Percentiles rank a stretch among this genome's conserved stretches.
phyloP scores from a whole-genome alignment of 2,888 invertebrate species.

The Drosophila monieri region DNA sequence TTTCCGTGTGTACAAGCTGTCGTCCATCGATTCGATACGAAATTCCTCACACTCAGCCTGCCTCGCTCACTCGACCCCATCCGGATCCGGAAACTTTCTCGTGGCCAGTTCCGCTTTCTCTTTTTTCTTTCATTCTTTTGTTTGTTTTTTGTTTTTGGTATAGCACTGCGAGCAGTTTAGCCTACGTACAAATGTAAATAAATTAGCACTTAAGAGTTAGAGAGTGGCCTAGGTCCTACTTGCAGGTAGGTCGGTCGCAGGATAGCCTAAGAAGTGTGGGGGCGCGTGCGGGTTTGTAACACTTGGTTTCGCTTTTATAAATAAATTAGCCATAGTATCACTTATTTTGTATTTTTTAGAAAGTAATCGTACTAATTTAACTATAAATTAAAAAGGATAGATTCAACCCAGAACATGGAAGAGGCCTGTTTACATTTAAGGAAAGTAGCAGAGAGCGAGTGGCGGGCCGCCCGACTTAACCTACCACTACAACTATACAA shows the following conservation, averaged over 20 bases:
- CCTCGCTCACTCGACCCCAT: constrained; percentile 24
- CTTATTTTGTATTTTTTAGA: constrained; percentile 78
- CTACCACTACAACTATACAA: constrained; percentile 52
- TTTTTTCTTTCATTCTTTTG: constrained; percentile 7
- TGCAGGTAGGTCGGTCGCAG: constrained; percentile 38
- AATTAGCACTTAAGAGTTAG: constrained; percentile 74
- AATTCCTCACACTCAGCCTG: constrained; percentile 19
- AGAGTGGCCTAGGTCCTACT: constrained; percentile 55
- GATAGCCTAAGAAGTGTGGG: constrained; percentile 57
- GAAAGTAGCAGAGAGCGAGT: constrained; percentile 62
- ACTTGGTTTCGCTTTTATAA: constrained; percentile 63
- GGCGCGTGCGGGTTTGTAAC: constrained; percentile 41
- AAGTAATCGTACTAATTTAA: constrained; percentile 77
- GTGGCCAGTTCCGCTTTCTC: constrained; percentile 22
- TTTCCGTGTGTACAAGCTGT: constrained; percentile 67
- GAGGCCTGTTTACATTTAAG: constrained; percentile 69
- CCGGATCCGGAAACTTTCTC: constrained; percentile 1
- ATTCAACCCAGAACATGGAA: constrained; percentile 64
- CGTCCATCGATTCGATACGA: constrained; percentile 59
- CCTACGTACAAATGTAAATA: constrained; percentile 60
- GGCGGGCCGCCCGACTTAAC: constrained; percentile 34
- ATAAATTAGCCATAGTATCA: constrained; percentile 82
- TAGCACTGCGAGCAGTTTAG: constrained; percentile 33
- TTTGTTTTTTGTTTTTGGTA: constrained; percentile 39
- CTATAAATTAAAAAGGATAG: constrained; percentile 60